Evolutionary conservation across 2,797 vertebrate genomes (phyloP), one percentile per base, ranked within the genome.

Genomic region (Acridotheres tristis): DNA sequence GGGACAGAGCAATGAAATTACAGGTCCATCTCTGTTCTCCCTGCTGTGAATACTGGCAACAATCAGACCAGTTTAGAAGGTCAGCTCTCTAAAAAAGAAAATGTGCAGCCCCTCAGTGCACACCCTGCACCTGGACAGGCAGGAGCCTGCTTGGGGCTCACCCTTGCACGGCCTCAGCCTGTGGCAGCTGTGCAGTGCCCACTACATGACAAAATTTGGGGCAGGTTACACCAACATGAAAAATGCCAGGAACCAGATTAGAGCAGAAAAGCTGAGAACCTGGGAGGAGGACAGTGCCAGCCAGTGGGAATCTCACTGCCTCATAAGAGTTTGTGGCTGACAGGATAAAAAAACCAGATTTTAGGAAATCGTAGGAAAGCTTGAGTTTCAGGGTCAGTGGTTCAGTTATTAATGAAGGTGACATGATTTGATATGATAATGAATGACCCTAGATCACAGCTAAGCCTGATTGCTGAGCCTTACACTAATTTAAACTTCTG

Each of bases 321-420:
- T 73, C 13, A 1, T 54, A 65, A 43, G 57, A 75, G 55, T 71
- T 78, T 63, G 58, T 83, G 85, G 83, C 27, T 51, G 3, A 11
- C 38, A 58, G 65, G 59, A 59, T 63, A 77, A 72, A 84, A 93
- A 7, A 51, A 29, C 12, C 68, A 67, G 29, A 47, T 51, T 90
- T 63, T 57, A 54, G 17, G 55, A 92, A 66, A 80, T 47, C 2
- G 0, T 59, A 14, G 48, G 40, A 94, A 91, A 89, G 75, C 43
- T 88, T 69, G 85, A 93, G 66, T 87, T 95, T 84, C 72, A 89
- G 79, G 79, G 84, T 92, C 85, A 93, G 1, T 9, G 48, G 62
- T 88, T 83, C 67, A 79, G 86, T 85, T 85, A 87, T 62, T 68
- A 95, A 78, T 65, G 51, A 95, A 82, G 54, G 65, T 83, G 36